Percentiles rank a stretch among this genome's conserved stretches.
phyloP scores from a whole-genome alignment of 2,888 invertebrate species.

The Drosophila nr. fundita region DNA sequence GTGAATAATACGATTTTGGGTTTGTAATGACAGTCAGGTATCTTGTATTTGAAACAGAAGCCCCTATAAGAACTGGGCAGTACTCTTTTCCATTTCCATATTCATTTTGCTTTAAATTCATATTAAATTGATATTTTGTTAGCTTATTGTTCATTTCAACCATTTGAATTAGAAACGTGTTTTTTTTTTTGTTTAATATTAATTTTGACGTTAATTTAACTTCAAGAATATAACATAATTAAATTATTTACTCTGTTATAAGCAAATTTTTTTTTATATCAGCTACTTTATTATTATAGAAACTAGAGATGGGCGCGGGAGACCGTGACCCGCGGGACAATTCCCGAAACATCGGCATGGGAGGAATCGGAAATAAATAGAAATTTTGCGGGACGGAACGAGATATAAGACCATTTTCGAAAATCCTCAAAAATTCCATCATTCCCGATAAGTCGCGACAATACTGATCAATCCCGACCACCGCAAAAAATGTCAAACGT shows the following conservation, averaged over 20 bases:
- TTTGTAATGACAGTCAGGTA: constrained; percentile 5
- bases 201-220: too few relatives aligned
- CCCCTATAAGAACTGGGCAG: not conserved
- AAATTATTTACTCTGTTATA: not conserved
- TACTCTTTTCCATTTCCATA: not conserved
- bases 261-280: not conserved
- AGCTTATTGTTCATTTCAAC: not conserved
- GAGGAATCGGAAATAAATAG: not conserved
- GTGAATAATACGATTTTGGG: constrained; percentile 10
- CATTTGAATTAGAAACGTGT: not conserved
- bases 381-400: not conserved
- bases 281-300: not conserved
- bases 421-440: not conserved
- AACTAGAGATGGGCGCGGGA: not conserved
- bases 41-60: not conserved
- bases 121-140: not conserved
- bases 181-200: not conserved
- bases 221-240: not conserved
- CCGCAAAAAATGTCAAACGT: not conserved
- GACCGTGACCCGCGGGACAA: not conserved
- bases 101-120: not conserved
- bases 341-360: not conserved
- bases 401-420: not conserved
- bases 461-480: not conserved
- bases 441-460: too few relatives aligned